Conservation (phyloP, 2,113 vertebrate species). For the Notechis scutatus region DNA sequence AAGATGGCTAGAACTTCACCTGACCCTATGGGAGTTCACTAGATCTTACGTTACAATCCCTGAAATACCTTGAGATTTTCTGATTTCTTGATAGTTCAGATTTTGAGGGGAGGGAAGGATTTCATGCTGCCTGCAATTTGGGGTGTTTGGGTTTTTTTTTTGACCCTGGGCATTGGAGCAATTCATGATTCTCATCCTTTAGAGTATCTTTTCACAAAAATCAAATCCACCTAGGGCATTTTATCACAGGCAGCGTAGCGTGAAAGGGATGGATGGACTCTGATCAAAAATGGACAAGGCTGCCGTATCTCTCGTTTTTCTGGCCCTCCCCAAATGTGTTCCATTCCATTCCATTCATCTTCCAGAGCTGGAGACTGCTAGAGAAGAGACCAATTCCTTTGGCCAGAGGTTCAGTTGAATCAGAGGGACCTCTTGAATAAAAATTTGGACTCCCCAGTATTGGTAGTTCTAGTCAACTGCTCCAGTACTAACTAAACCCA, state of each 20-base stretch:
- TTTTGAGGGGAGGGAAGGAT: neutral
- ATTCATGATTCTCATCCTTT: neutral
- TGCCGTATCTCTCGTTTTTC: neutral
- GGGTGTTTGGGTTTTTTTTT: neutral
- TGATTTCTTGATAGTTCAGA: neutral
- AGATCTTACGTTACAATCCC: neutral
- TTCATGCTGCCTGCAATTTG: neutral
- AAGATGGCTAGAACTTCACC: neutral
- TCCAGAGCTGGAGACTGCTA: neutral
- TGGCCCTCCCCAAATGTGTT: neutral
- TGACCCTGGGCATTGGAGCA: neutral
- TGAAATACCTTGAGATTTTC: neutral
- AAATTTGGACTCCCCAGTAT: neutral
- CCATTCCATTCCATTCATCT: neutral
- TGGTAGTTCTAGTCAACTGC: neutral
- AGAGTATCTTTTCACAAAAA: neutral
- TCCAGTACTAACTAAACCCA: neutral
- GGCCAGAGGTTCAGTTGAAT: neutral
- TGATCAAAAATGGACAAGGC: neutral
- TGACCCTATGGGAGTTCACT: neutral
- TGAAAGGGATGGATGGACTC: neutral
- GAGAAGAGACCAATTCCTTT: neutral
- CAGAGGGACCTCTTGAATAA: neutral
- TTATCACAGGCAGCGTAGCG: neutral
- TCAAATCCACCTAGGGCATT: neutral